Evolutionary conservation across 2,113 vertebrate species (phyloP).

Genomic region (Patagioenas fasciata): DNA sequence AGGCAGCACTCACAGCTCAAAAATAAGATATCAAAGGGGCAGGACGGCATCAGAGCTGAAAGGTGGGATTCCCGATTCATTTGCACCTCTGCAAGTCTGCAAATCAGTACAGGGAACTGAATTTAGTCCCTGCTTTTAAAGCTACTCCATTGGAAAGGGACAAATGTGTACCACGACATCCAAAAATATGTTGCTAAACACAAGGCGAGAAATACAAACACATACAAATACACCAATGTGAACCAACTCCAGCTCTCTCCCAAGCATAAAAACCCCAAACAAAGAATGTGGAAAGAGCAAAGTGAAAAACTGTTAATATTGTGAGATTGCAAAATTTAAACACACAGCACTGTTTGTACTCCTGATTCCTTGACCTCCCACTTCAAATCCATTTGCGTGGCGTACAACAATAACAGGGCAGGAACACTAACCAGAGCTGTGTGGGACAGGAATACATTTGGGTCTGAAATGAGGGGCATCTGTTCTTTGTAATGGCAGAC

Average conservation of each 20-base stretch:
- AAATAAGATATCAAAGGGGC: neutral
- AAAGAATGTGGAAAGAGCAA: rapidly evolving
- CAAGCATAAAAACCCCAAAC: rapidly evolving
- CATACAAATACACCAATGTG: rapidly evolving
- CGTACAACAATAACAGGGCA: neutral
- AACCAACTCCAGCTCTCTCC: too few relatives aligned
- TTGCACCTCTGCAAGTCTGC: rapidly evolving
- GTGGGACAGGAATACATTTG: slow-evolving; percentile 3
- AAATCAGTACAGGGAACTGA: neutral
- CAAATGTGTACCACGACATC: neutral
- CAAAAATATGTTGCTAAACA: rapidly evolving
- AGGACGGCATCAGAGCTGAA: neutral
- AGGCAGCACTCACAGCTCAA: neutral
- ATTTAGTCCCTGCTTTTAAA: neutral
- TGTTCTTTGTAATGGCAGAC: neutral
- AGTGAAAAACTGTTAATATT: neutral
- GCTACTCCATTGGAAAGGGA: neutral
- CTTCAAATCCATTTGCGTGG: neutral
- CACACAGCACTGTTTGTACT: rapidly evolving
- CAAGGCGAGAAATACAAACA: neutral
- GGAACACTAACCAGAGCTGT: neutral
- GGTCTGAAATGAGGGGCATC: slow-evolving; percentile 31
- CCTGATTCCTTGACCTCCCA: neutral
- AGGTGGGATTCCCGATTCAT: neutral
- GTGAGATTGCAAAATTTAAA: neutral